Percentiles rank a stretch among this genome's conserved stretches.
These are phyloP conservation scores for Holcopasites calliopsidis DNA, from an alignment of 1,140 invertebrate genomes.

Conservation along the genomic window DNA sequence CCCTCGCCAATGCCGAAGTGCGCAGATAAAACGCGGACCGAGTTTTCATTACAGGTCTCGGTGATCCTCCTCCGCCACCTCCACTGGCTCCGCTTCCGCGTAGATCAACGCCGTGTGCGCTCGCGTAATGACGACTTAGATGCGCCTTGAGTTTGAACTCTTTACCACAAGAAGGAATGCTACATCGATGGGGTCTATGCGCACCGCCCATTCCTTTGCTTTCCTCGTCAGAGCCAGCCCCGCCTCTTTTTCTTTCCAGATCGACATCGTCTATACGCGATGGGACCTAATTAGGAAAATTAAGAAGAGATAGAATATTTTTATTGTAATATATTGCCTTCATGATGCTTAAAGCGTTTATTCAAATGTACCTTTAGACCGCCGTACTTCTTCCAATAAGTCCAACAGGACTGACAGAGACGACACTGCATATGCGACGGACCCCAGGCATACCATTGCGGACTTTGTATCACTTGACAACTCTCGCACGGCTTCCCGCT, in stretches of 20 bases:
- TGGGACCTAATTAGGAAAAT: constrained; percentile 71
- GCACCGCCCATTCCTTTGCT: constrained; percentile 81
- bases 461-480: constrained; percentile 84
- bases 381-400: constrained; percentile 99
- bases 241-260: constrained; percentile 72
- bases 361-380: constrained; percentile 87
- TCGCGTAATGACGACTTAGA: constrained; percentile 94
- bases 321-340: not conserved
- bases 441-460: constrained; percentile 98
- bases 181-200: constrained; percentile 92
- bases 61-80: constrained; percentile 83
- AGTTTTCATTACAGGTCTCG: constrained; percentile 97
- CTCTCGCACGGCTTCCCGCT: constrained; percentile 89
- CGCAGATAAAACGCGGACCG: constrained; percentile 96
- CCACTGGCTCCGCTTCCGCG: constrained; percentile 65
- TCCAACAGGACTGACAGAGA: constrained; percentile 96
- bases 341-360: not conserved
- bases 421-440: constrained; percentile 93
- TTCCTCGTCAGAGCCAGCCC: constrained; percentile 76
- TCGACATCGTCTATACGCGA: constrained; percentile 82
- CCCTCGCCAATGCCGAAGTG: constrained; percentile 92
- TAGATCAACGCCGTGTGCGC: constrained; percentile 90
- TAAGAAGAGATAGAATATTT: not conserved
- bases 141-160: constrained; percentile 97
- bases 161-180: constrained; percentile 93